Evolutionary conservation across 2,888 invertebrate genomes (phyloP), one percentile per base, ranked within the genome.

Genomic region (Notodonta dromedarius): DNA sequence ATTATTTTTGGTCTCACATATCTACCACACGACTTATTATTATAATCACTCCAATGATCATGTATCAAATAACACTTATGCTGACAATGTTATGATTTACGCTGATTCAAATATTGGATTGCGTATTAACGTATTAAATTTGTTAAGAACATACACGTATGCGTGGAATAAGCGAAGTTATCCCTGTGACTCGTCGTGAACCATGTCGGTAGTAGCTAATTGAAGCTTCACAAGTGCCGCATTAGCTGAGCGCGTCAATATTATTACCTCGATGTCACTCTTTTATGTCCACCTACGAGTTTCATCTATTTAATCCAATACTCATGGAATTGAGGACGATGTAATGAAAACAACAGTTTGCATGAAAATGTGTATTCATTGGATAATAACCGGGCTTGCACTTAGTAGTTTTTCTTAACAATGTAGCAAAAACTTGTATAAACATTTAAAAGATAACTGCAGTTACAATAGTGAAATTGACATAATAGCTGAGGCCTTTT

Each of bases 131-230:
- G 44, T n/a, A 39, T 53, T 24, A 55, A 63, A 24, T 7, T 5
- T 16, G 16, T 44, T 56, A 44, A 8, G 42, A 44, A 9, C 3
- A 40, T 12, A 24, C 3, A 56, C 44, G 44, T 42, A 44, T 61
- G 77, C 74, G 75, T 72, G 67, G 57, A 59, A 66, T 61, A 66
- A 66, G 69, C 67, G 74, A 74, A 73, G 74, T 78, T 77, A 76
- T 74, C 70, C 69, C 70, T 70, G 58, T 69, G 78, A 79, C 79
- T 82, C 78, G 73, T 65, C 65, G 64, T 65, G 70, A 87, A 86
- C 82, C 89, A 83, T 90, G 89, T 85, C 88, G 86, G 81, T 83
- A 82, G 78, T 73, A 71, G 73, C 89, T 92, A 92, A 92, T 91
- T 89, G 91, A 93, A 93, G 84, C 68, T 90, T 66, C 65, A 77